Percentiles rank a stretch among this genome's conserved stretches.
Conservation (phyloP, 2,888 invertebrate species). For the Netelia inedita region DNA sequence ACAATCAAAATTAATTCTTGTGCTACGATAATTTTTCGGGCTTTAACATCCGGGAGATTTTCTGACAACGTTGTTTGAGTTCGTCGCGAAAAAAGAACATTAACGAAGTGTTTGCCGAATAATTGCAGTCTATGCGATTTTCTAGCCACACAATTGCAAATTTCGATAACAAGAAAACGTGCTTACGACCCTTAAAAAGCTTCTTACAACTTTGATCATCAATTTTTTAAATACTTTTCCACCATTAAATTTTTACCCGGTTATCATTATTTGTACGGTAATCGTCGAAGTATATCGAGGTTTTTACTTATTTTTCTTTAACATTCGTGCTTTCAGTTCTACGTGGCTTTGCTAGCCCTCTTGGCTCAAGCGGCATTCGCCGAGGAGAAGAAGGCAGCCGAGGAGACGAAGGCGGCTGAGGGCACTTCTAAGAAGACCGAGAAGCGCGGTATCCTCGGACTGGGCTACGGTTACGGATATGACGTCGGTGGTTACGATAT, state of each 20-base stretch:
- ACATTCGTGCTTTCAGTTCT: constrained; percentile 87
- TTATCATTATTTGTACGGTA: neutral
- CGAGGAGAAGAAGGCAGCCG: constrained; percentile 87
- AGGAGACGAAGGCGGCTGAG: constrained; percentile 79
- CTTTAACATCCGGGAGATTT: neutral
- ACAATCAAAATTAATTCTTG: constrained; percentile 24
- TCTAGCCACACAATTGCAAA: neutral
- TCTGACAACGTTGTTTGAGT: constrained; percentile 34
- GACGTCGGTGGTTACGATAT: constrained; percentile 91
- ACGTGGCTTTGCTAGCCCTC: constrained; percentile 91
- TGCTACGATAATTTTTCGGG: constrained; percentile 46
- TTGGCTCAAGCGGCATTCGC: constrained; percentile 88
- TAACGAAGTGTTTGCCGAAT: constrained; percentile 39
- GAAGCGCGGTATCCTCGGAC: constrained; percentile 92
- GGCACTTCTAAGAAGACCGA: constrained; percentile 88
- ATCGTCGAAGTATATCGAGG: constrained; percentile 8
- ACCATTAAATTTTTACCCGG: neutral
- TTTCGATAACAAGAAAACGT: constrained; percentile 23
- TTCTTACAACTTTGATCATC: neutral
- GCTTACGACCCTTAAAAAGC: neutral
- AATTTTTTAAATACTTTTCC: neutral
- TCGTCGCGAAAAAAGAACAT: constrained; percentile 46
- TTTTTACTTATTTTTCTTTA: constrained; percentile 41
- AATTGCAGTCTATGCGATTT: constrained; percentile 15
- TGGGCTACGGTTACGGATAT: constrained; percentile 94